phyloP scores from a whole-genome alignment of 2,113 vertebrate species.

The Mola mola region DNA sequence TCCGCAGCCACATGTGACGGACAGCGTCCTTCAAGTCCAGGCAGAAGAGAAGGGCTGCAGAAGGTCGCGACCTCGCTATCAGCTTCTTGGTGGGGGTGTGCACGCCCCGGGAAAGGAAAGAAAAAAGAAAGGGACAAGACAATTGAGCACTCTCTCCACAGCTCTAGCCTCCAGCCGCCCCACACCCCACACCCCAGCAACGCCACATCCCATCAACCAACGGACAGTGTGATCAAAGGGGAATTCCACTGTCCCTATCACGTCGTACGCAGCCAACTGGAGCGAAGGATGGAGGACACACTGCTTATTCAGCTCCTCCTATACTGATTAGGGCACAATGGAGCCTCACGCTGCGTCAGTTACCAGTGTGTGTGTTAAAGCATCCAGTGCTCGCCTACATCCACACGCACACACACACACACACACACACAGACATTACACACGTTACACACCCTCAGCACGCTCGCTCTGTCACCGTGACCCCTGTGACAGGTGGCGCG shows the following conservation, averaged over 20 bases:
- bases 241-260: slow-evolving; percentile 53
- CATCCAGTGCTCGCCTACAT: slow-evolving; percentile 38
- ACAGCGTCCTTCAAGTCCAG: slow-evolving; percentile 52
- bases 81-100: slow-evolving; percentile 59
- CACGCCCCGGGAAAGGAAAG: slow-evolving; percentile 2
- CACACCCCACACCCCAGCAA: slow-evolving; percentile 45
- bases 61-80: slow-evolving; percentile 66
- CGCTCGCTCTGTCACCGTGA: slow-evolving; percentile 10
- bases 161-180: slow-evolving; percentile 4
- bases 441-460: slow-evolving; percentile 14
- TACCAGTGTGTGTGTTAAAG: slow-evolving; percentile 58
- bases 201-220: slow-evolving; percentile 71
- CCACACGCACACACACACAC: slow-evolving; percentile 17
- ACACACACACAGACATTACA: slow-evolving; percentile 24
- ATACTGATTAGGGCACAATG: slow-evolving; percentile 67
- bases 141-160: slow-evolving; percentile 68
- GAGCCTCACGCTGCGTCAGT: slow-evolving; percentile 59
- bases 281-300: slow-evolving; percentile 60
- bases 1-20: slow-evolving; percentile 40
- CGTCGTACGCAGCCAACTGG: slow-evolving; percentile 41
- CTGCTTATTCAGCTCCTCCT: slow-evolving; percentile 55
- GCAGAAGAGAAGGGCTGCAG: slow-evolving; percentile 25
- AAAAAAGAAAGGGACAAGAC: slow-evolving; percentile 72
- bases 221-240: slow-evolving; percentile 75
- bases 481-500: slow-evolving; percentile 67